A percentile compares a stretch with the other conserved stretches of the same genome.
Evolutionary conservation across 2,888 invertebrate genomes (phyloP).

Genomic region (Lasius platythorax): DNA sequence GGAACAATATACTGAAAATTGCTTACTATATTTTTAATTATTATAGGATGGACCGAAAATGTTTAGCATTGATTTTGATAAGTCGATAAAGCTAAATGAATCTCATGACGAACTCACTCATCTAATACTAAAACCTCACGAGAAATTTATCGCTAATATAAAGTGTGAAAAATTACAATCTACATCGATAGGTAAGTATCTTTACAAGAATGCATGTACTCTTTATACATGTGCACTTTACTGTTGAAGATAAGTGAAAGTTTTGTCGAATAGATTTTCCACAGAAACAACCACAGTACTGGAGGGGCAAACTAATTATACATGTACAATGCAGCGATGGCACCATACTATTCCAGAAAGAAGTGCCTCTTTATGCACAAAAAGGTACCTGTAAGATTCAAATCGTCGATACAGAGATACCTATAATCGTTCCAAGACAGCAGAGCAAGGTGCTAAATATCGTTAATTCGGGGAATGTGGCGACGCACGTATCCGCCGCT

Average conservation of each 20-base stretch:
- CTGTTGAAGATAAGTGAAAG: not conserved
- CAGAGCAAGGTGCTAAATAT: constrained; percentile 75
- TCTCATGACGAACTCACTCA: constrained; percentile 60
- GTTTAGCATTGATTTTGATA: constrained; percentile 75
- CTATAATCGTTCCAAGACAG: constrained; percentile 74
- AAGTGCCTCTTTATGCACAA: constrained; percentile 75
- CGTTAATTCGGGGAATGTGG: constrained; percentile 77
- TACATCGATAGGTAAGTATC: constrained; percentile 6
- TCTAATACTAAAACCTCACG: constrained; percentile 62
- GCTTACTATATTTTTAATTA: not conserved
- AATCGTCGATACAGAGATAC: constrained; percentile 75
- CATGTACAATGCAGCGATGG: constrained; percentile 68
- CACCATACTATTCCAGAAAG: constrained; percentile 73
- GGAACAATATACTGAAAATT: not conserved
- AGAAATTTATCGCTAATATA: constrained; percentile 71
- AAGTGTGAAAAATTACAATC: constrained; percentile 72
- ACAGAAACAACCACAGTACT: constrained; percentile 52
- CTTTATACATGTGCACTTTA: not conserved
- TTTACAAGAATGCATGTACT: not conserved
- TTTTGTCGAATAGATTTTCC: constrained; percentile 53
- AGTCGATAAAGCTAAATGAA: constrained; percentile 57
- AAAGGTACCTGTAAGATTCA: constrained; percentile 77
- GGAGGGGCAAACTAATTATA: constrained; percentile 69
- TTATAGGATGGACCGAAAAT: constrained; percentile 72
- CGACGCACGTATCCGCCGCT: constrained; percentile 67